Evolutionary conservation across 2,888 invertebrate genomes (phyloP).

Genomic region (Zhengitettix transpicula): DNA sequence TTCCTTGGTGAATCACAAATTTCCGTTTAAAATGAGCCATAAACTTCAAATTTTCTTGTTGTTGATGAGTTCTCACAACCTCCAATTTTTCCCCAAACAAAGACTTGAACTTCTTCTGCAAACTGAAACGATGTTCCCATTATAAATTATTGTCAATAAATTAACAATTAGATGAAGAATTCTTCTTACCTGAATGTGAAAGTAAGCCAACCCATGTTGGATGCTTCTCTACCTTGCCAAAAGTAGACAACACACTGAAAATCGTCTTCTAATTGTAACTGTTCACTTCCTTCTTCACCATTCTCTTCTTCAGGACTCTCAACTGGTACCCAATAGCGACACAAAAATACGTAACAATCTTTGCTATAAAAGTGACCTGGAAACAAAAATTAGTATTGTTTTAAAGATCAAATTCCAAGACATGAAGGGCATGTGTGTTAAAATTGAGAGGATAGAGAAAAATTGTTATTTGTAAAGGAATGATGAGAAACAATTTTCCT

Average conservation of each 20-base stretch:
- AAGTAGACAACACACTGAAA: constrained; percentile 97
- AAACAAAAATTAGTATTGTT: neutral
- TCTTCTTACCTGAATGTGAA: constrained; percentile 73
- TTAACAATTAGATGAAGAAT: constrained; percentile 7
- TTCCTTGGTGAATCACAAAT: constrained; percentile 84
- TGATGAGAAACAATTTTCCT: no score
- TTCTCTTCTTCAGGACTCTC: constrained; percentile 41
- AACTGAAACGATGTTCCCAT: constrained; percentile 23
- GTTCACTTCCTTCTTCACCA: constrained; percentile 21
- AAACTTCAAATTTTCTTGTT: constrained; percentile 96
- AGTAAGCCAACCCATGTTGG: constrained; percentile 99
- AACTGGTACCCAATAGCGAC: constrained; percentile 77
- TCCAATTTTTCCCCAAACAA: constrained; percentile 81
- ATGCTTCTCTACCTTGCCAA: constrained; percentile 95
- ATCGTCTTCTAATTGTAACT: constrained; percentile 38
- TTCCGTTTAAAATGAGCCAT: constrained; percentile 91
- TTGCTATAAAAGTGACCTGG: constrained; percentile 71
- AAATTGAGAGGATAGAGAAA: no score
- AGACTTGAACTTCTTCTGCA: constrained; percentile 79
- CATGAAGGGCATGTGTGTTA: no score
- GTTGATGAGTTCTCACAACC: constrained; percentile 91
- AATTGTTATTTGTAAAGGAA: no score
- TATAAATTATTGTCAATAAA: no score
- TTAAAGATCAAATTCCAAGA: no score
- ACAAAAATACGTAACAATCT: constrained; percentile 96